Conservation (phyloP, 2,888 invertebrate genomes). For the Diogma glabrata region DNA sequence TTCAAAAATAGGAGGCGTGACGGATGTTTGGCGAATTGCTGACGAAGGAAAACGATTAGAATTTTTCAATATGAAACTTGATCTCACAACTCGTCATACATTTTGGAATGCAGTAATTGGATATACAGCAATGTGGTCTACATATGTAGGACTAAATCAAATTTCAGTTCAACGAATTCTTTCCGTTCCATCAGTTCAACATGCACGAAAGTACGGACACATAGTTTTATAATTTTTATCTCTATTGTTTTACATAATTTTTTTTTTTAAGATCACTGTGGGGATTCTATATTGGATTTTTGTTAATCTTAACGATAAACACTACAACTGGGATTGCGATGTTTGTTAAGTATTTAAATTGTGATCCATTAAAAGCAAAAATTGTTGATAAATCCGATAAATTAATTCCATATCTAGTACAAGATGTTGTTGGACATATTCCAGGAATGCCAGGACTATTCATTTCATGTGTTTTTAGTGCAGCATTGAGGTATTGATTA, state of each 20-base stretch:
- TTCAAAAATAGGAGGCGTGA: slow-evolving; percentile 33
- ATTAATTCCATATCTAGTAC: slow-evolving; percentile 26
- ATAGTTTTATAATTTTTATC: no score
- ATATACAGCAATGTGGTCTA: slow-evolving; percentile 47
- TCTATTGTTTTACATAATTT: no score
- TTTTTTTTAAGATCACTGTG: no score
- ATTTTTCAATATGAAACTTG: slow-evolving; percentile 43
- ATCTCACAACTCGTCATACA: slow-evolving; percentile 45
- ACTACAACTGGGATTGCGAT: slow-evolving; percentile 9
- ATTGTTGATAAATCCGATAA: slow-evolving; percentile 26
- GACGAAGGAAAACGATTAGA: slow-evolving; percentile 31
- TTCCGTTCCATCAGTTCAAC: slow-evolving; percentile 44
- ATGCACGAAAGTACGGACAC: slow-evolving; percentile 45
- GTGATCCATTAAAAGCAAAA: slow-evolving; percentile 42
- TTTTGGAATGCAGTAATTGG: no score
- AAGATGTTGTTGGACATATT: slow-evolving; percentile 10
- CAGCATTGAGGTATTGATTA: slow-evolving; percentile 8
- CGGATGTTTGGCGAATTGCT: slow-evolving; percentile 30
- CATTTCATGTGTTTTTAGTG: slow-evolving; percentile 14
- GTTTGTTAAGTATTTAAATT: slow-evolving; percentile 22
- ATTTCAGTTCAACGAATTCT: slow-evolving; percentile 60
- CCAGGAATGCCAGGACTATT: slow-evolving; percentile 13
- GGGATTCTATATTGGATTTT: no score
- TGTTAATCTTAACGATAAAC: not conserved
- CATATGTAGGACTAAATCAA: slow-evolving; percentile 57